Evolutionary conservation across 2,113 vertebrate genomes (phyloP).

Genomic region (Chionis minor): DNA sequence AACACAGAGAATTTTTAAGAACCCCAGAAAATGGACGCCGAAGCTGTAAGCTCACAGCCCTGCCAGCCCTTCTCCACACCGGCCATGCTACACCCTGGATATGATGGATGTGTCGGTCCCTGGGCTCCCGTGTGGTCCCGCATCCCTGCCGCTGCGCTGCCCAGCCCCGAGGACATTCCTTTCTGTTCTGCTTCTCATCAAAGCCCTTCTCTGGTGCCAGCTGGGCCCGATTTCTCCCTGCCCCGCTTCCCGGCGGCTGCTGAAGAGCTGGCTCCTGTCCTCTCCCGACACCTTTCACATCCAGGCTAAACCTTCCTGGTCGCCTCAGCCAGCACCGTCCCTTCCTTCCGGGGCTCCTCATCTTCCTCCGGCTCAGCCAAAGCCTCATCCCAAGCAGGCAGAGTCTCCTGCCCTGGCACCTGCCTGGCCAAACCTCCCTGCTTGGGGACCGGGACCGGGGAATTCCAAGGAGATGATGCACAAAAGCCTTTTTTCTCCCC

Average conservation of each 20-base stretch:
- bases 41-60: neutral
- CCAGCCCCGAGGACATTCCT: neutral
- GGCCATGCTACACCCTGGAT: neutral
- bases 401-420: no score
- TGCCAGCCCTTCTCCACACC: neutral
- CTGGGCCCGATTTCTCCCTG: neutral
- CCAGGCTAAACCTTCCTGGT: neutral
- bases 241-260: neutral
- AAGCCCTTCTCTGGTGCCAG: neutral
- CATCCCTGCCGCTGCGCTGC: accelerated
- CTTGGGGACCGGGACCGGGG: accelerated
- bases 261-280: neutral
- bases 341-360: neutral
- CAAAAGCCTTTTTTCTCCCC: neutral
- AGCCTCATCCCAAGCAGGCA: neutral
- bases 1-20: accelerated
- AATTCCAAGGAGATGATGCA: neutral
- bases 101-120: neutral
- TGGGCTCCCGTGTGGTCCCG: accelerated
- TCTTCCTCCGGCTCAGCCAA: neutral
- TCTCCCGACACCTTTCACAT: neutral
- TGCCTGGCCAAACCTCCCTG: no score
- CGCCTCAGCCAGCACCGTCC: neutral
- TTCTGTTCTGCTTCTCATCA: neutral
- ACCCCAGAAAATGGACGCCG: neutral